Evolutionary conservation across 2,888 invertebrate genomes (phyloP), one percentile per base, ranked within the genome.

Genomic region (Syrphus vitripennis): DNA sequence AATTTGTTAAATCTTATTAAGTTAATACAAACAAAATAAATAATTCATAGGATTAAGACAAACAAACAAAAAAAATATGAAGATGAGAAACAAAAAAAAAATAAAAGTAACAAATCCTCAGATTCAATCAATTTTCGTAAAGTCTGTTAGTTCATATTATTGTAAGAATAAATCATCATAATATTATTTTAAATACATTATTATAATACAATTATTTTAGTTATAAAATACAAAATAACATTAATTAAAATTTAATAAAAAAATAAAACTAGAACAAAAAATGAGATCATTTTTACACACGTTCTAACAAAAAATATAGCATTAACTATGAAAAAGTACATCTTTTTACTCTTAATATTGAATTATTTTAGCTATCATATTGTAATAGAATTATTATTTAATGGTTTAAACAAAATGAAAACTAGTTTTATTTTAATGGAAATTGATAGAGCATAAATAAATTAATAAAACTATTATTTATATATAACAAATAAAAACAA

Each of bases 391-490:
- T 86, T 50, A 16, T 59, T 77, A 86, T 78, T 82, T 78, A 74
- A 86, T 77, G 59, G 72, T 80, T 76, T 61, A 81, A 86, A 81
- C 59, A 80, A 59, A 84, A 80, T 65, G 57, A 72, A 12, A 65
- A 61, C 77, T 86, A 86, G 86, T 86, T 86, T 77, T 86, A 86
- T 86, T 86, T 86, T 86, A 86, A 82, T 86, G 86, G 78, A 86
- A 86, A 86, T 86, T 86, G 82, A 86, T 86, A 86, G 86, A 86
- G 21, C 69, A 57, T 84, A 84, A 86, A 82, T 86, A 74, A 86
- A 86, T 86, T 86, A 75, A 83, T 75, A 45, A 69, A 86, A 86
- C 77, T 81, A 86, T 86, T 82, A 86, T 86, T 86, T 86, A 86
- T 86, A 84, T 84, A 86, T 82, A 82, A 86, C 57, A 70, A 86